phyloP scores from a whole-genome alignment of 2,113 vertebrate genomes.

The Dromas ardeola region DNA sequence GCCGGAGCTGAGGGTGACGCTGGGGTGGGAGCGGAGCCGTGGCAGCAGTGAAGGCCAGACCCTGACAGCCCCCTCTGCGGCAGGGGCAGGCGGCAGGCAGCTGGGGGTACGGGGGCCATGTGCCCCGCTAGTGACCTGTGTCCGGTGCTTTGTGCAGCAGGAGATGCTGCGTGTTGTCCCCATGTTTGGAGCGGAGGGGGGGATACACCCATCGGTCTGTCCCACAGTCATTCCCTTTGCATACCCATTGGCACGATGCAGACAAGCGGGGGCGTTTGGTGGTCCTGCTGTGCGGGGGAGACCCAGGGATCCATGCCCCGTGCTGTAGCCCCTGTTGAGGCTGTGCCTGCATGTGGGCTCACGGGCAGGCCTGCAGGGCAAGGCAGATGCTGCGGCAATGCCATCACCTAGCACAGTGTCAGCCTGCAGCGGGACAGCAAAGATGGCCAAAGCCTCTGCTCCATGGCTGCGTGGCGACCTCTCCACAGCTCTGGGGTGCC shows the following conservation, averaged over 20 bases:
- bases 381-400: background rate
- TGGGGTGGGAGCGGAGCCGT: rapidly evolving
- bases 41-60: background rate
- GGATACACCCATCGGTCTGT: background rate
- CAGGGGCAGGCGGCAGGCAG: background rate
- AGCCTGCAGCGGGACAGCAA: rapidly evolving
- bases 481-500: background rate
- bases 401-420: background rate
- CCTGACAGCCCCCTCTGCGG: background rate
- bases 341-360: background rate
- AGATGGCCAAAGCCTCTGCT: background rate
- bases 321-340: background rate
- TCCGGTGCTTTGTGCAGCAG: background rate
- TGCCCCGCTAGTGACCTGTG: background rate
- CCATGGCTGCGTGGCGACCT: rapidly evolving
- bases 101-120: rapidly evolving
- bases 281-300: background rate
- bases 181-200: background rate
- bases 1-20: background rate
- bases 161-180: rapidly evolving
- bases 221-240: background rate
- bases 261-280: background rate
- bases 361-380: background rate
- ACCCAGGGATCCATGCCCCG: background rate
- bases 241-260: rapidly evolving